These are phyloP conservation scores for Tupaia tana DNA, from an alignment of 2,113 vertebrate genomes.

Conservation along the genomic window DNA sequence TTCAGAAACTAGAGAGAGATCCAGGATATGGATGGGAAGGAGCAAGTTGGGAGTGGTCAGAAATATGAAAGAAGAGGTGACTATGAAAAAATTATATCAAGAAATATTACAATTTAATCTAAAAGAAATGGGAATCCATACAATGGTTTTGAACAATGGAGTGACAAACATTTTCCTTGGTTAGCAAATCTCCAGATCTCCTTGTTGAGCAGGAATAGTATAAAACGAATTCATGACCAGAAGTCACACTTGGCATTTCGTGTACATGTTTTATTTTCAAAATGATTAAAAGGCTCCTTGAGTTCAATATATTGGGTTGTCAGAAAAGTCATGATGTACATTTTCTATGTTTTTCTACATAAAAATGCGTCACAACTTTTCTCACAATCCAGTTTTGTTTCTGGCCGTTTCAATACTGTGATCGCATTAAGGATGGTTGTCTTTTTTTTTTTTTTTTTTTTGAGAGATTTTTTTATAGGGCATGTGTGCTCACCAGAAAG, in stretches of 20 bases:
- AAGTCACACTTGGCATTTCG: neutral
- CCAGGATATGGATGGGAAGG: rapidly evolving
- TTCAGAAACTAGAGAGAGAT: neutral
- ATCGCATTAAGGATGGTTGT: neutral
- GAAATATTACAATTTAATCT: neutral
- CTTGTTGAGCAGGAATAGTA: neutral
- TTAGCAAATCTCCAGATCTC: neutral
- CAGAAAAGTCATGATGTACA: no score
- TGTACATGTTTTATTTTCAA: neutral
- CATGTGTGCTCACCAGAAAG: no score
- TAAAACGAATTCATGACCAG: neutral
- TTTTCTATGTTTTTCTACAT: no score
- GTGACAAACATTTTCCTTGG: neutral
- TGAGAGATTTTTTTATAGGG: no score
- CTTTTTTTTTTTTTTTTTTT: neutral
- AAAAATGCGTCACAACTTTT: no score
- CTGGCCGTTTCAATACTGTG: neutral
- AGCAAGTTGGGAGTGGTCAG: neutral
- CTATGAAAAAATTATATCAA: neutral
- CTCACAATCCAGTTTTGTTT: neutral
- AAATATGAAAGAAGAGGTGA: neutral
- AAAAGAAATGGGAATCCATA: neutral
- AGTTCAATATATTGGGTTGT: neutral
- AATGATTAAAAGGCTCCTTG: neutral
- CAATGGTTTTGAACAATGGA: neutral